phyloP scores from a whole-genome alignment of 2,888 invertebrate species.

The Hipparchia semele region DNA sequence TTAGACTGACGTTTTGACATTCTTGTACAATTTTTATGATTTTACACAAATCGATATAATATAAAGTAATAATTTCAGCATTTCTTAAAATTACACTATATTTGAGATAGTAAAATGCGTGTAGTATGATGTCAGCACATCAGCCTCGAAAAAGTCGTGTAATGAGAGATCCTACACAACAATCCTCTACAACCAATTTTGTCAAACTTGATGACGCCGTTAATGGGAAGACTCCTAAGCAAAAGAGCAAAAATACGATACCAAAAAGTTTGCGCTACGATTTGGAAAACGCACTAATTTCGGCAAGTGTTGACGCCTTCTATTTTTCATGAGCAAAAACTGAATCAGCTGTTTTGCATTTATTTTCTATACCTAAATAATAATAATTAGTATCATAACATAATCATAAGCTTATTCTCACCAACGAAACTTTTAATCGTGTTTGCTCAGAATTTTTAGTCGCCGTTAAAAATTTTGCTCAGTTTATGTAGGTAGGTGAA shows the following conservation, averaged over 20 bases:
- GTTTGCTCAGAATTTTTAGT: too few species aligned
- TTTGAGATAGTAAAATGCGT: constrained; percentile 1
- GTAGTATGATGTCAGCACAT: constrained; percentile 35
- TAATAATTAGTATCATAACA: too few species aligned
- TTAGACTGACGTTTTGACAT: constrained; percentile 15
- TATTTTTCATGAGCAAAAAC: neutral
- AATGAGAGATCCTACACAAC: constrained; percentile 40
- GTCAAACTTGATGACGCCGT: constrained; percentile 35
- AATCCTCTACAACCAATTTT: constrained; percentile 34
- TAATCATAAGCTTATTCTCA: too few species aligned
- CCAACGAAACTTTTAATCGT: too few species aligned
- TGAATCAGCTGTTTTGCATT: neutral
- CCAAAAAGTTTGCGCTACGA: constrained; percentile 68
- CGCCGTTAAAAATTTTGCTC: too few species aligned
- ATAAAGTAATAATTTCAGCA: neutral
- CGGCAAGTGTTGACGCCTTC: constrained; percentile 55
- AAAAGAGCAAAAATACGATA: constrained; percentile 57
- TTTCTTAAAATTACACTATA: neutral
- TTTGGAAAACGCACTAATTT: constrained; percentile 71
- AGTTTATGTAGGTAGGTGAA: too few species aligned
- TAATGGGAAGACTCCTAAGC: constrained; percentile 40
- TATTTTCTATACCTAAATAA: neutral
- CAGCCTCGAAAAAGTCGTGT: constrained; percentile 43
- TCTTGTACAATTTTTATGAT: constrained; percentile 30
- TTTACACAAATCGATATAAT: constrained; percentile 9